A percentile compares a stretch with the other conserved stretches of the same genome.
phyloP scores from a whole-genome alignment of 2,888 invertebrate genomes.

The Latrodectus elegans region DNA sequence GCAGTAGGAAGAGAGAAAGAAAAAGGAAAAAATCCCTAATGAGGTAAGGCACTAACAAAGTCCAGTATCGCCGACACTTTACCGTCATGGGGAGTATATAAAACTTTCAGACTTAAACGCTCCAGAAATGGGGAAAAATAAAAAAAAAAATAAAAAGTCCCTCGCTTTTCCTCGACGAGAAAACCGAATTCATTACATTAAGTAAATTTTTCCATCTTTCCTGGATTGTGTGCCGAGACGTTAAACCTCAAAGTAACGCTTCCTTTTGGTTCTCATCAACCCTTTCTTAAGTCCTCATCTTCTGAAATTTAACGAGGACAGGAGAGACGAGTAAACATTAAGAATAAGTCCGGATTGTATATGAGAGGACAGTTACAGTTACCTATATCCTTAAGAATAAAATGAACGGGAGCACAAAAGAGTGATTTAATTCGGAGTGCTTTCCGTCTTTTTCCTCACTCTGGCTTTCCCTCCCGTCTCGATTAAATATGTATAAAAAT shows the following conservation, averaged over 20 bases:
- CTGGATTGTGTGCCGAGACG: background rate
- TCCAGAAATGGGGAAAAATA: background rate
- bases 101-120: background rate
- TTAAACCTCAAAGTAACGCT: conserved; percentile 1
- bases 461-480: background rate
- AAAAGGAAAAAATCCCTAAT: background rate
- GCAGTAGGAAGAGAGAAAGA: background rate
- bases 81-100: background rate
- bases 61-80: background rate
- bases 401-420: background rate
- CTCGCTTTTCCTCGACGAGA: background rate
- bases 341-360: conserved; percentile 1
- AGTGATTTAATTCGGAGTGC: conserved; percentile 4
- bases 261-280: conserved; percentile 1
- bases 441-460: conserved; percentile 8
- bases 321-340: conserved; percentile 39
- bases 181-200: conserved; percentile 3
- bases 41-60: background rate
- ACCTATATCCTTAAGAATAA: conserved; percentile 2
- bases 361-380: background rate
- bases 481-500: conserved; percentile 59
- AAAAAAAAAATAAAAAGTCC: background rate
- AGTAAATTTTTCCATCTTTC: background rate
- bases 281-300: background rate
- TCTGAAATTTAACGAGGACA: conserved; percentile 39